Evolutionary conservation across 2,113 vertebrate species (phyloP).

Genomic region (Lasiurus borealis): DNA sequence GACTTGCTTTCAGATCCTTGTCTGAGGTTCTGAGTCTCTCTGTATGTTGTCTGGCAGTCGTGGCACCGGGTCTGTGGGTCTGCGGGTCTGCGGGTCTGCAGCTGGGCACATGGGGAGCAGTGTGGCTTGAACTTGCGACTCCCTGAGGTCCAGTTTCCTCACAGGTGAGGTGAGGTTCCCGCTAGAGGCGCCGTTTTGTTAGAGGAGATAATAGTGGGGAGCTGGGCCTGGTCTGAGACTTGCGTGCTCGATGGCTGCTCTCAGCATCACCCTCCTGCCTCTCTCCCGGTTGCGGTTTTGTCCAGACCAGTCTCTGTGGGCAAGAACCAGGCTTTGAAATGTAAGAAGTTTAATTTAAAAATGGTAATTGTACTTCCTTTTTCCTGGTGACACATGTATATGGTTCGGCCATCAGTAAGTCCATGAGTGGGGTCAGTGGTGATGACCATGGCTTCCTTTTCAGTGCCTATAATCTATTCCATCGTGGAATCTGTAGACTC

Average conservation of each 20-base stretch:
- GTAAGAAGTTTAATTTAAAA: not conserved
- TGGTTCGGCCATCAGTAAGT: accelerated
- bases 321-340: not conserved
- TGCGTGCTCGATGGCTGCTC: not conserved
- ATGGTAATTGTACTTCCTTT: too few relatives aligned
- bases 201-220: not conserved
- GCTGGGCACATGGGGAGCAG: accelerated
- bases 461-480: not conserved
- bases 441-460: not conserved
- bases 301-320: not conserved
- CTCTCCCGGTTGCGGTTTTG: not conserved
- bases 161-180: too few relatives aligned
- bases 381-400: accelerated
- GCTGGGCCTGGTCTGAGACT: accelerated
- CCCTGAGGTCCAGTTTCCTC: not conserved
- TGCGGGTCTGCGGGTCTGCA: accelerated
- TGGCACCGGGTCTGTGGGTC: accelerated
- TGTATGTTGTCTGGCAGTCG: accelerated
- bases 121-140: not conserved
- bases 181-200: too few relatives aligned
- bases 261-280: accelerated
- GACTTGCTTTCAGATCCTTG: not conserved
- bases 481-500: not conserved
- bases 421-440: not conserved
- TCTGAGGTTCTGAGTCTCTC: not conserved